These are phyloP conservation scores for Dolomedes plantarius DNA, from an alignment of 2,888 invertebrate species.

Conservation along the genomic window DNA sequence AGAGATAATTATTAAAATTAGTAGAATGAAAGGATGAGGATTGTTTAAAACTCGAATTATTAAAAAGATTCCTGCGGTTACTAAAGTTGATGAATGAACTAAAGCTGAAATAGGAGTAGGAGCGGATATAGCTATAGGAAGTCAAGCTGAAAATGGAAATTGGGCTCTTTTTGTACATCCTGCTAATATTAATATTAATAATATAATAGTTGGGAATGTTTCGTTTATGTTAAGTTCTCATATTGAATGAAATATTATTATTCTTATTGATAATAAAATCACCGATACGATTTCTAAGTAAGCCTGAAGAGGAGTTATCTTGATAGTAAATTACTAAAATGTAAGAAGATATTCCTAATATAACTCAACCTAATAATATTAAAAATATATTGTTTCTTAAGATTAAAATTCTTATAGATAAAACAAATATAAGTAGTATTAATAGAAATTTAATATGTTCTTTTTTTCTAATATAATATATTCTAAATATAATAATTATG, in stretches of 20 bases:
- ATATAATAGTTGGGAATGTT: conserved; percentile 78
- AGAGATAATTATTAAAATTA: conserved; percentile 79
- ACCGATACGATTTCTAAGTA: too few relatives aligned
- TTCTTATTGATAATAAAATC: conserved; percentile 81
- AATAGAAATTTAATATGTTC: too few relatives aligned
- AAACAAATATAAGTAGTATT: too few relatives aligned
- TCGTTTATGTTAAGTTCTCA: conserved; percentile 80
- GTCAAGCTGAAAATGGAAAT: conserved; percentile 86
- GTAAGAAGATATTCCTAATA: too few relatives aligned
- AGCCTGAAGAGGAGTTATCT: too few relatives aligned
- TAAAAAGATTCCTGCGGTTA: conserved; percentile 86
- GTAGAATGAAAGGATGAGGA: conserved; percentile 78
- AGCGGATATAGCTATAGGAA: conserved; percentile 86
- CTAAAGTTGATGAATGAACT: conserved; percentile 87
- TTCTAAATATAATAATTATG: too few relatives aligned
- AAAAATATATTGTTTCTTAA: too few relatives aligned
- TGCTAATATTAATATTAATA: conserved; percentile 79
- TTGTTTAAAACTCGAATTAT: conserved; percentile 83
- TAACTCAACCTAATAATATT: too few relatives aligned
- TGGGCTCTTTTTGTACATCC: conserved; percentile 87
- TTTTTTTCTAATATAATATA: too few relatives aligned
- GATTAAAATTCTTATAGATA: too few relatives aligned
- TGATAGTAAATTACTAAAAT: too few relatives aligned
- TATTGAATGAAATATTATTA: conserved; percentile 79
- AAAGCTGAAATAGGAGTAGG: conserved; percentile 86